phyloP scores from a whole-genome alignment of 1,140 invertebrate genomes.

The Apocrypta bakeri region DNA sequence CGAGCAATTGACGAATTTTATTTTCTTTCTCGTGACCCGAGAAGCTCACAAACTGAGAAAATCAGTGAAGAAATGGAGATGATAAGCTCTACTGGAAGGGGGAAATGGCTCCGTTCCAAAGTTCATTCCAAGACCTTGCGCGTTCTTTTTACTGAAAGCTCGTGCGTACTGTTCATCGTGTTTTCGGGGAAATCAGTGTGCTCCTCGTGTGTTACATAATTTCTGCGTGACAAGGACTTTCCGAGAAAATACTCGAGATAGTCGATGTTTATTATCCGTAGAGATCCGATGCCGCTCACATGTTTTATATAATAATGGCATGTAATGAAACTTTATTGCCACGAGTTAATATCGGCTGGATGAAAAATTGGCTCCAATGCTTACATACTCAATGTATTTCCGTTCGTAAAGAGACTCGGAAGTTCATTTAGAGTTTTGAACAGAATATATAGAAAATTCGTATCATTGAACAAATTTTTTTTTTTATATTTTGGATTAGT shows the following conservation, averaged over 20 bases:
- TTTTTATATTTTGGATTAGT: too few species aligned
- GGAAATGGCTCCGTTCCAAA: constrained; percentile 45
- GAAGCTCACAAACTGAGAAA: background rate
- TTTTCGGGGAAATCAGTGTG: background rate
- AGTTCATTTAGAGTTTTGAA: background rate
- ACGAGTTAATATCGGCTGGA: background rate
- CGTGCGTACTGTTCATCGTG: background rate
- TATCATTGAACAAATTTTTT: too few species aligned
- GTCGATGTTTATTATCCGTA: background rate
- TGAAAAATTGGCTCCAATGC: background rate
- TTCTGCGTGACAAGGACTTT: constrained; percentile 21
- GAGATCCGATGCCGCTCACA: background rate
- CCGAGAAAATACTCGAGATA: background rate
- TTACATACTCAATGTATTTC: background rate
- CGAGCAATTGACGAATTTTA: constrained; percentile 20
- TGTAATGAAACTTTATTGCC: background rate
- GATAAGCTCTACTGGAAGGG: constrained; percentile 14
- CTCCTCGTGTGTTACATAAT: background rate
- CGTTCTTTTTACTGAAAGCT: background rate
- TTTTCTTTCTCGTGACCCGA: background rate
- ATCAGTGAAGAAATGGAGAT: background rate
- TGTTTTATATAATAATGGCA: background rate
- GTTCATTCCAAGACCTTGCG: constrained; percentile 41
- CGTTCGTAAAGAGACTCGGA: background rate
- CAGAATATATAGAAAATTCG: too few species aligned